Evolutionary conservation across 1,140 invertebrate species (phyloP).

Genomic region (Callitettix versicolor): DNA sequence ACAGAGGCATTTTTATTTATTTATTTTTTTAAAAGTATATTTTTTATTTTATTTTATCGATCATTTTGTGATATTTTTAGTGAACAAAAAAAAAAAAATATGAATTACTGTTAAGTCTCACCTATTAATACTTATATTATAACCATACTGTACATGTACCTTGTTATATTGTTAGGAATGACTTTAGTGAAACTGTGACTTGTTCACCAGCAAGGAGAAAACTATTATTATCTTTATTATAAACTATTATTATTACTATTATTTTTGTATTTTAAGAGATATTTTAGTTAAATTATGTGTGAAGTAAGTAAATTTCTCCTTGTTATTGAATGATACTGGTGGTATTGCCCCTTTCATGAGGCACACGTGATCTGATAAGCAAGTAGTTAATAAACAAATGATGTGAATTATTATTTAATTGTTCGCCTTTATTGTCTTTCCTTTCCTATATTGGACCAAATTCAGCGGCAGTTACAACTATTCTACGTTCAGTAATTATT

Average conservation of each 20-base stretch:
- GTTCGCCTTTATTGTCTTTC: too few relatives aligned
- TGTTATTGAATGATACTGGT: conserved; percentile 22
- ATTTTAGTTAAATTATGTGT: neutral
- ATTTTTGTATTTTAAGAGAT: conserved; percentile 16
- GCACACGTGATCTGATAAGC: conserved; percentile 18
- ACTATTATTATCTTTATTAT: conserved; percentile 18
- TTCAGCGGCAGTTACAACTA: too few relatives aligned
- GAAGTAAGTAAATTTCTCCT: conserved; percentile 21
- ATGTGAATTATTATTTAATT: conserved; percentile 23
- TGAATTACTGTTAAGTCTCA: conserved; percentile 29
- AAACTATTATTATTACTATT: conserved; percentile 16
- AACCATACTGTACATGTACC: conserved; percentile 26
- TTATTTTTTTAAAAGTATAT: too few relatives aligned
- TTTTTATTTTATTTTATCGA: conserved; percentile 28
- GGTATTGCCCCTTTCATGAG: neutral
- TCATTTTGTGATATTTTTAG: conserved; percentile 31
- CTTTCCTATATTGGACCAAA: too few relatives aligned
- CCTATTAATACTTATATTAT: conserved; percentile 27
- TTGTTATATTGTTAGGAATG: conserved; percentile 30
- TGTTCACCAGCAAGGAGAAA: conserved; percentile 27
- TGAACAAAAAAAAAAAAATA: conserved; percentile 23
- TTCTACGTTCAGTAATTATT: too few relatives aligned
- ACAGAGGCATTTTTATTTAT: conserved; percentile 20
- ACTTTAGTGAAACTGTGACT: conserved; percentile 22
- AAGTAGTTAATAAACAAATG: conserved; percentile 23